Percentiles rank a stretch among this genome's conserved stretches.
These are phyloP conservation scores for Pinna nobilis DNA, from an alignment of 1,140 invertebrate species.

Conservation along the genomic window DNA sequence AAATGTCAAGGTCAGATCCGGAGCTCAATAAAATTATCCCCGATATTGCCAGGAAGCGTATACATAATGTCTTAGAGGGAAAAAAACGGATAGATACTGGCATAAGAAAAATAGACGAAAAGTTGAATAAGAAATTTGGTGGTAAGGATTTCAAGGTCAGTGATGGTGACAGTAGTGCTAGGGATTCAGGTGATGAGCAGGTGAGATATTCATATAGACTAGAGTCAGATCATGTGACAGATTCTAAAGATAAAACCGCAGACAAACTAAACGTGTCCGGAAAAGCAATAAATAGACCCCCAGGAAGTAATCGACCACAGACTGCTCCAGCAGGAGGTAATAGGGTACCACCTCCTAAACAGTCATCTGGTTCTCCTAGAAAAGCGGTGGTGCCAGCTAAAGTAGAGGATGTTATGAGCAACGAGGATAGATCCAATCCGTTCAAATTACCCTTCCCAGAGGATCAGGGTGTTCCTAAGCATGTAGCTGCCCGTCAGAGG, in stretches of 20 bases:
- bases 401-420: constrained; percentile 40
- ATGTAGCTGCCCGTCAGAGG: constrained; percentile 52
- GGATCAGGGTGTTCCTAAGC: constrained; percentile 52
- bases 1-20: constrained; percentile 60
- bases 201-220: constrained; percentile 43
- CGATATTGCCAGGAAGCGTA: constrained; percentile 57
- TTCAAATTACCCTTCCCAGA: constrained; percentile 58
- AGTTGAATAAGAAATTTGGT: constrained; percentile 55
- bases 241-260: constrained; percentile 17
- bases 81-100: constrained; percentile 63
- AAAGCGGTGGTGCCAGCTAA: constrained; percentile 45
- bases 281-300: constrained; percentile 26
- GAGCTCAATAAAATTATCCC: constrained; percentile 61
- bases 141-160: constrained; percentile 46
- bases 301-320: constrained; percentile 36
- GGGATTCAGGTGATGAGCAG: constrained; percentile 1
- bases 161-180: constrained; percentile 30
- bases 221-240: constrained; percentile 34
- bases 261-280: constrained; percentile 27
- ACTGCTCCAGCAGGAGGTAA: constrained; percentile 44
- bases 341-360: constrained; percentile 48
- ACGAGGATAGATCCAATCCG: constrained; percentile 50
- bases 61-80: constrained; percentile 57
- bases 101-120: constrained; percentile 50
- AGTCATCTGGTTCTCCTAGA: constrained; percentile 52